Evolutionary conservation across 1,140 invertebrate species (phyloP), one percentile per base, ranked within the genome.

Genomic region (Capitella teleta): DNA sequence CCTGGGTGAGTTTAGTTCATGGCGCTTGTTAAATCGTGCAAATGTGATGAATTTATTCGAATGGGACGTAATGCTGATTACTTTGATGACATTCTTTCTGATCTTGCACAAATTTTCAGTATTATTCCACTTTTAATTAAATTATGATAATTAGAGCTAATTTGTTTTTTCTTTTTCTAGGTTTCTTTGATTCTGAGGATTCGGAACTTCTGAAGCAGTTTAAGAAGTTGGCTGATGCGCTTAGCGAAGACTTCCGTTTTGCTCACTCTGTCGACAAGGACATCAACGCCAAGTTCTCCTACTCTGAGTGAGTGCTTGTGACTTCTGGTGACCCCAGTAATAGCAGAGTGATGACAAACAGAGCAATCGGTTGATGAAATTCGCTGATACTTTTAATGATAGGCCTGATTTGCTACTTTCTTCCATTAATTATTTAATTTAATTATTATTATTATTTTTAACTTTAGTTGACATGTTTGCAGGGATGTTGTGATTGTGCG

Each of bases 401-500:
- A 44, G 21, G 42, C 18, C 21, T 44, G 25, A 44, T 10, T 16
- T 44, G 21, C 18, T 16, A 19, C 25, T 14, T n/a, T n/a, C n/a
- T n/a, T n/a, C n/a, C n/a, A n/a, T n/a, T n/a, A n/a, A n/a, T n/a
- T n/a, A n/a, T n/a, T 40, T n/a, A n/a, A n/a, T n/a, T n/a, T n/a
- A n/a, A n/a, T n/a, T n/a, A n/a, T n/a, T n/a, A n/a, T n/a, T n/a
- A 21, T 38, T 5, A 38, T 16, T 38, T 18, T 6, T 40, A 34
- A 16, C 32, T 34, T 34, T 1, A 6, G n/a, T 40, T 18, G 38
- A 40, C 6, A n/a, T 40, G 16, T 16, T n/a, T 16, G 38, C 70
- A 92, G 87, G 61, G 80, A 93, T 51, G 80, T 98, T 60, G 82
- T 96, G 21, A 71, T 98, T 6, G 92, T 83, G 76, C 83, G 89